Percentiles rank a stretch among this genome's conserved stretches.
Conservation (phyloP, 2,797 vertebrate genomes). For the Fratercula arctica region DNA sequence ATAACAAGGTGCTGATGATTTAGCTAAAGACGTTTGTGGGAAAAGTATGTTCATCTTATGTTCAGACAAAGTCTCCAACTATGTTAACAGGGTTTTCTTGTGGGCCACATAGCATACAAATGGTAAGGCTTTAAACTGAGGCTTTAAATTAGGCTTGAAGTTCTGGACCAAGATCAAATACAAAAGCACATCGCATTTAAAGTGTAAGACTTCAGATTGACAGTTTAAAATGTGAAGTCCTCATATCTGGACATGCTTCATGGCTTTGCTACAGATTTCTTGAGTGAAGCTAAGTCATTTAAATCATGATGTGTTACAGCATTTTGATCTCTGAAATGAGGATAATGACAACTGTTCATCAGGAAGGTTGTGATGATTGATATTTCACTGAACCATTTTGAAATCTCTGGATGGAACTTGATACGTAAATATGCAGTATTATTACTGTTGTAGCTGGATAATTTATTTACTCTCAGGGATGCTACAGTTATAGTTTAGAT, state of each 20-base stretch:
- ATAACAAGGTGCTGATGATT: conserved; percentile 46
- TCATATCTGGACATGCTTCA: not conserved
- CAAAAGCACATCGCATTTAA: not conserved
- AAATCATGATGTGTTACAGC: not conserved
- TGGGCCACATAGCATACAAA: not conserved
- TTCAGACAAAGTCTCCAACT: not conserved
- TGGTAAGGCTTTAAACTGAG: not conserved
- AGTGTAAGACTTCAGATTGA: not conserved
- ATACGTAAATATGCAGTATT: not conserved
- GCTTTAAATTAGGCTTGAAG: conserved; percentile 11
- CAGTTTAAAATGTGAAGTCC: not conserved
- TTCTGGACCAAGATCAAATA: conserved; percentile 28
- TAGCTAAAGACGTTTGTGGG: conserved; percentile 23
- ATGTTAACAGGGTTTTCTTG: not conserved
- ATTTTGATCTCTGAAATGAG: conserved; percentile 24
- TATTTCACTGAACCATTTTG: not conserved
- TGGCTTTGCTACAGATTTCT: not conserved
- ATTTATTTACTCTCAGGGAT: not conserved
- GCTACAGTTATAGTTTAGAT: not conserved
- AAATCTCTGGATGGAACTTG: not conserved
- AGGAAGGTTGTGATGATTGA: not conserved
- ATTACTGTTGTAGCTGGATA: not conserved
- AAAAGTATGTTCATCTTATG: not conserved
- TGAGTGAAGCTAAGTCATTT: not conserved
- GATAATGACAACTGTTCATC: not conserved